phyloP scores from a whole-genome alignment of 1,140 invertebrate genomes.

The Plodia interpunctella region DNA sequence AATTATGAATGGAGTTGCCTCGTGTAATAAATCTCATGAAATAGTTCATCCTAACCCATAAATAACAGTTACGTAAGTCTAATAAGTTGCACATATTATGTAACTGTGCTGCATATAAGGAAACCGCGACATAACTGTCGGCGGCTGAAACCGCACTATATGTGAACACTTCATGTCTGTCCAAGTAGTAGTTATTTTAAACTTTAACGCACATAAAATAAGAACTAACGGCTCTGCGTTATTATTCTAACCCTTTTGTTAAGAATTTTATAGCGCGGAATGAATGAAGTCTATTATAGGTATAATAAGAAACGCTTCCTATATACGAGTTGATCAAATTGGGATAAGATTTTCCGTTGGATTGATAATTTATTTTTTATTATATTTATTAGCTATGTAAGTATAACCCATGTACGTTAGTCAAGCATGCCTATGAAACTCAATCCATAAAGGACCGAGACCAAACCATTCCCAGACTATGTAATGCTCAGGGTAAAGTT shows the following conservation, averaged over 20 bases:
- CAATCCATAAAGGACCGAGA: no score
- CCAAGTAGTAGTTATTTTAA: not conserved
- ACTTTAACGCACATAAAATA: not conserved
- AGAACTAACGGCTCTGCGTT: not conserved
- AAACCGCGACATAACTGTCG: conserved; percentile 4
- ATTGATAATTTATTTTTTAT: no score
- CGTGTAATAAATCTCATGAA: no score
- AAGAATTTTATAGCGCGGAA: not conserved
- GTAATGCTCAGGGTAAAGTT: no score
- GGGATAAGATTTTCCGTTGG: not conserved
- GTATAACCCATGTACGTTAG: no score
- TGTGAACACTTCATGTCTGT: not conserved
- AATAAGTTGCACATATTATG: not conserved
- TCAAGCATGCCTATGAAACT: no score
- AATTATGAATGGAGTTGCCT: no score
- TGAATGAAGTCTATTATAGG: not conserved
- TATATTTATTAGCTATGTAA: no score
- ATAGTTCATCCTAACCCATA: no score
- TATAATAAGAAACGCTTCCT: not conserved
- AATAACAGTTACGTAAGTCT: not conserved
- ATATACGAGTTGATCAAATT: conserved; percentile 11
- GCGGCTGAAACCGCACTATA: not conserved
- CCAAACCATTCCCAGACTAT: no score
- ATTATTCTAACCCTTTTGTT: not conserved
- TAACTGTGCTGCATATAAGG: not conserved